Evolutionary conservation across 2,888 invertebrate species (phyloP).

Genomic region (Apamea anceps): DNA sequence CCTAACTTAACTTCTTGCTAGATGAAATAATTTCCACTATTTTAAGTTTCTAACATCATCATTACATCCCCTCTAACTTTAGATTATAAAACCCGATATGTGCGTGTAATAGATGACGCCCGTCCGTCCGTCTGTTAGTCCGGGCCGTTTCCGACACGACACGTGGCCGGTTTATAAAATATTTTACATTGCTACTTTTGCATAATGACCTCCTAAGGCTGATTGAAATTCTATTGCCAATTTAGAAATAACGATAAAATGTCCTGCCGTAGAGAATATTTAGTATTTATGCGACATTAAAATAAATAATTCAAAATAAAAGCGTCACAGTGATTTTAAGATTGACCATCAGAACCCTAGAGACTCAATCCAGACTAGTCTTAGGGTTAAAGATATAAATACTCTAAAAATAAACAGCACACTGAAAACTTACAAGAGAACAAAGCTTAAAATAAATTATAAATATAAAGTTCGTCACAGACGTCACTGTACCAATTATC

Average conservation of each 20-base stretch:
- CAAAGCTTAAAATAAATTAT: no score
- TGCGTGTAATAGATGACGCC: conserved; percentile 77
- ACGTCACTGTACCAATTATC: no score
- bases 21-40: not conserved
- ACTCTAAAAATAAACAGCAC: no score
- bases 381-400: no score
- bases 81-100: conserved; percentile 66
- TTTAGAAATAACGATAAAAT: not conserved
- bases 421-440: no score
- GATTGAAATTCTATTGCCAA: conserved; percentile 35
- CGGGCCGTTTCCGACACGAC: conserved; percentile 76
- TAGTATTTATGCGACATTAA: not conserved
- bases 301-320: not conserved
- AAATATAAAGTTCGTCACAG: no score
- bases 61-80: conserved; percentile 40
- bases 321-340: not conserved
- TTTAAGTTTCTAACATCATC: conserved; percentile 14
- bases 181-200: conserved; percentile 58
- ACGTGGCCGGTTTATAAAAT: conserved; percentile 79
- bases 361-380: no score
- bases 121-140: conserved; percentile 64
- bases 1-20: no score
- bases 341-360: no score
- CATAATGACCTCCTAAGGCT: conserved; percentile 38
- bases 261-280: not conserved